phyloP scores from a whole-genome alignment of 2,113 vertebrate genomes.

The Zeus faber region DNA sequence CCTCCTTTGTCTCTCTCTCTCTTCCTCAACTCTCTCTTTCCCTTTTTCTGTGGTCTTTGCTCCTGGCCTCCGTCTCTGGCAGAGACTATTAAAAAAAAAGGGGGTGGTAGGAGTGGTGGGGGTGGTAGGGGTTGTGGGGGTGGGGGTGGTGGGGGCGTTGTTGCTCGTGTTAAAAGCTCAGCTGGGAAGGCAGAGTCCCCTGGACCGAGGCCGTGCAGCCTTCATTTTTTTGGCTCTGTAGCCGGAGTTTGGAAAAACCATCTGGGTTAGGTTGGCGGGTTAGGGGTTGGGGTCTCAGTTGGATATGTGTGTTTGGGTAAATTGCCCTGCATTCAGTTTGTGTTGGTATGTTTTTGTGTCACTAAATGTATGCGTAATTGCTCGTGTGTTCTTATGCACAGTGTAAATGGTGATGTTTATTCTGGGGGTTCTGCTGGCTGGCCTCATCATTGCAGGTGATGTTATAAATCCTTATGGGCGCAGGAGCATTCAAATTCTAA shows the following conservation, averaged over 20 bases:
- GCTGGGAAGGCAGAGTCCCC: constrained; percentile 61
- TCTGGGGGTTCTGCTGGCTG: background rate
- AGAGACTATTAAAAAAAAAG: constrained; percentile 38
- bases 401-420: background rate
- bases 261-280: constrained; percentile 32
- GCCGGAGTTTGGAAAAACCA: constrained; percentile 35
- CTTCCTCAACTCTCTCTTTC: constrained; percentile 7
- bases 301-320: background rate
- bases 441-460: background rate
- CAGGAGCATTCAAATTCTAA: background rate
- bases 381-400: constrained; percentile 10
- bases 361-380: constrained; percentile 5
- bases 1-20: constrained; percentile 28
- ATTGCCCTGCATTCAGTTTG: background rate
- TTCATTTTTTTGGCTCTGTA: constrained; percentile 48
- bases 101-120: constrained; percentile 48
- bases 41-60: constrained; percentile 4
- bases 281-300: background rate
- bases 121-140: constrained; percentile 41
- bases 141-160: constrained; percentile 51
- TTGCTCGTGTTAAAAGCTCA: constrained; percentile 69
- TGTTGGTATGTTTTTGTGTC: background rate
- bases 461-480: background rate
- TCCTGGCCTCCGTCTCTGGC: constrained; percentile 23
- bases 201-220: constrained; percentile 55